Base-by-base conservation (phyloP, 92 coral and sea anemone genomes). In the Porites cylindrica region DNA sequence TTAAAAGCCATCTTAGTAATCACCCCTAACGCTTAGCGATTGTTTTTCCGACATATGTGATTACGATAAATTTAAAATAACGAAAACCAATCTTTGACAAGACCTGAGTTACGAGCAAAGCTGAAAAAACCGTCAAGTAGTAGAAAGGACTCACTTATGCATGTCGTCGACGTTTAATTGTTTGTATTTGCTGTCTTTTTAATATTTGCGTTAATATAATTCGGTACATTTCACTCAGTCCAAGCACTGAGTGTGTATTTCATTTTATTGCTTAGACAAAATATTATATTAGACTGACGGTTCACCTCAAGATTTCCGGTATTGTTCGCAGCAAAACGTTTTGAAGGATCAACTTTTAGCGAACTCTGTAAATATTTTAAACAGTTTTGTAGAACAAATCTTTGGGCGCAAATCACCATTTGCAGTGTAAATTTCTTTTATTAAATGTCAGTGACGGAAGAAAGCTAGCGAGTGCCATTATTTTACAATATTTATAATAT, bases 91-190 rank as follows among this genome's bases (percentile, higher is more conserved):
- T 77, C 23, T 77, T 77, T 77, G 81, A 77, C 81, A 61, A 54
- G 54, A 50, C 66, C n/a, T 51, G 67, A 51, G 38, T 38, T 5
- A 51, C 38, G 67, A 50, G 58, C 29, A 23, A 29, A 60, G 51
- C 26, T 54, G 47, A 38, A 38, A 38, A 38, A 38, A 38, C 47
- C 47, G 47, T 38, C 47, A 0, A 9, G 69, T 61, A 60, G 17
- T 43, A 78, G 82, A 23, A 18, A 61, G 70, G 26, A 32, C 58
- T 50, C 51, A 54, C 32, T 16, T 65, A 20, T 51, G 50, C 32
- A 68, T 18, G 66, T 54, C 69, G 66, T 26, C 85, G 23, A 20
- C 85, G 61, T 58, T 66, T 66, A 52, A 80, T 80, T 68, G 75
- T 51, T 68, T 81, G 77, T 16, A 26, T 26, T 81, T 68, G 19